Conservation (phyloP, 2,797 vertebrate genomes). For the Pampus argenteus region DNA sequence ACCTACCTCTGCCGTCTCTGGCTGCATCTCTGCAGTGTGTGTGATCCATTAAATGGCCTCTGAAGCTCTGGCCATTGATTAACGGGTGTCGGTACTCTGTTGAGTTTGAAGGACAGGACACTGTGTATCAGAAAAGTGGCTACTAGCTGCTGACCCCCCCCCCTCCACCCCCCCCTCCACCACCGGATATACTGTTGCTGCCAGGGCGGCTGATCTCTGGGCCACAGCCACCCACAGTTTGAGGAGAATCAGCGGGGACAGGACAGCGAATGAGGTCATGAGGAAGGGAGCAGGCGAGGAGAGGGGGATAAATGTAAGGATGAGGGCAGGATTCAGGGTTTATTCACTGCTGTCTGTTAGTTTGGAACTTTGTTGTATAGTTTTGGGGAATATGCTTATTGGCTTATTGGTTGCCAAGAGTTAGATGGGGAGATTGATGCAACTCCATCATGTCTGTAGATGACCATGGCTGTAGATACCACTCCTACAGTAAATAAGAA, state of each 20-base stretch:
- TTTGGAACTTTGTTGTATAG: too few species aligned
- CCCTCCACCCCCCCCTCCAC: neutral
- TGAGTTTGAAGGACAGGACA: slow-evolving; percentile 55
- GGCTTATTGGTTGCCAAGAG: neutral
- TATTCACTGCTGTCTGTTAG: too few species aligned
- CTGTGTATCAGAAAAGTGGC: slow-evolving; percentile 48
- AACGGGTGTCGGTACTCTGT: slow-evolving; percentile 62
- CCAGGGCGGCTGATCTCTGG: slow-evolving; percentile 49
- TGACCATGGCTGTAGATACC: too few species aligned
- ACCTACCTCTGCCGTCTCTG: slow-evolving; percentile 41
- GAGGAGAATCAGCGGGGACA: slow-evolving; percentile 45
- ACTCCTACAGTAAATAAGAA: neutral
- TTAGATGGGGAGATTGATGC: neutral
- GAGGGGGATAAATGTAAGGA: slow-evolving; percentile 11
- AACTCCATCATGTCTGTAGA: neutral
- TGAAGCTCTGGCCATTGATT: slow-evolving; percentile 68
- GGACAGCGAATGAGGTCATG: slow-evolving; percentile 54
- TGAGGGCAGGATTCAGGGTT: too few species aligned
- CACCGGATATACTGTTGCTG: slow-evolving; percentile 7
- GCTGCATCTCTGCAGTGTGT: slow-evolving; percentile 38
- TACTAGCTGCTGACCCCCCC: slow-evolving; percentile 15
- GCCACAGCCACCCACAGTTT: slow-evolving; percentile 31
- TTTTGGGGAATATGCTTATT: neutral
- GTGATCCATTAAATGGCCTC: slow-evolving; percentile 71
- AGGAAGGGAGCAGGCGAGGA: slow-evolving; percentile 18